Base-by-base conservation (phyloP, 2,888 invertebrate species). In the Orgyia antiqua region DNA sequence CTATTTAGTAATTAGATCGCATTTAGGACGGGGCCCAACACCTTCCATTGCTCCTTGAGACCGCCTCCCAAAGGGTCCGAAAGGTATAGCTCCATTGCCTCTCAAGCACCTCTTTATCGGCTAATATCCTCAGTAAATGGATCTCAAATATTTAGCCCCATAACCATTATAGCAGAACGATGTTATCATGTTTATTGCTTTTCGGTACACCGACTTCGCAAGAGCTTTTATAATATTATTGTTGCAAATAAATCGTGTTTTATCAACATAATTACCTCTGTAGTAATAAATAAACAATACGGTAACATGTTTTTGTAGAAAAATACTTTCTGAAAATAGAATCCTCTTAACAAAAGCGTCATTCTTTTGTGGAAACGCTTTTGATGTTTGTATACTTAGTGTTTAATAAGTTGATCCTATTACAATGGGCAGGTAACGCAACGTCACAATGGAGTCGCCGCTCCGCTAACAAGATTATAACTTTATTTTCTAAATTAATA, bases 1-100 rank as follows among this genome's bases (percentile, higher is more conserved):
- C 87, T 87, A 87, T 87, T 87, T 78, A 74, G 86, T 84, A 87
- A 87, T 87, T 87, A 87, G 87, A 87, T 87, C 83, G 84, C 73
- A 80, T 86, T 87, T 84, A 87, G 83, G 71, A 66, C 60, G 70
- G 76, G 71, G 78, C 71, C 77, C 75, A 77, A 83, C 83, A 84
- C 83, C 84, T 79, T 77, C 62, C 65, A 51, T 46, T 52, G 64
- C 74, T 77, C 67, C 79, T 80, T 80, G 76, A 80, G 76, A 71
- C 68, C 51, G 70, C 69, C 70, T 74, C 72, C 77, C 74, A 64
- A 71, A 80, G 80, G 83, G 78, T 71, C 75, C 74, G 66, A 71
- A 33, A 80, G 78, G 80, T 82, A 23, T 6, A 80, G 75, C 67
- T 69, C 72, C 65, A 54, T 68, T 75, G 75, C 80, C 72, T 80